phyloP scores from a whole-genome alignment of 2,113 vertebrate genomes.

The Grantiella picta region DNA sequence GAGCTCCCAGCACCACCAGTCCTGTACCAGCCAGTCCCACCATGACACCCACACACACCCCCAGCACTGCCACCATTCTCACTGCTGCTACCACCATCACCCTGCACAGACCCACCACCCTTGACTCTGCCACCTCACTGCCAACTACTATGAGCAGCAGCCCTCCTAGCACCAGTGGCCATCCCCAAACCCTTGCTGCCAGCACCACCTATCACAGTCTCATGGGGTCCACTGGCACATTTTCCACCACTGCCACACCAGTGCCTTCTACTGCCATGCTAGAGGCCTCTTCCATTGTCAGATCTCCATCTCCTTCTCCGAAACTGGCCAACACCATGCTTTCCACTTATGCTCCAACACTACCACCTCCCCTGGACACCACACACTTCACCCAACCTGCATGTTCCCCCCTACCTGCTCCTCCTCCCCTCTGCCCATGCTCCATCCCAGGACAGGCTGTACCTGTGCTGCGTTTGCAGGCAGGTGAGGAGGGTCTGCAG shows the following conservation, averaged over 20 bases:
- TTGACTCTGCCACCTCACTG: neutral
- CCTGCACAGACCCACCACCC: neutral
- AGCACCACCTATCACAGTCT: neutral
- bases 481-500: neutral
- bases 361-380: neutral
- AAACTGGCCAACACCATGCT: fast-evolving
- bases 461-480: fast-evolving
- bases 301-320: neutral
- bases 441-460: neutral
- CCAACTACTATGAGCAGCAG: neutral
- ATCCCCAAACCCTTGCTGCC: neutral
- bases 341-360: neutral
- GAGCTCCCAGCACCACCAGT: neutral
- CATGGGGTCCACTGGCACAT: fast-evolving
- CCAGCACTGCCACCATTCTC: neutral
- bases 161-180: neutral
- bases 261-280: neutral
- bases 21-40: neutral
- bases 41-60: fast-evolving
- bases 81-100: neutral
- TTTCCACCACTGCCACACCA: neutral
- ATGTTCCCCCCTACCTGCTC: neutral
- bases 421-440: neutral
- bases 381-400: neutral
- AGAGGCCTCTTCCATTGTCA: neutral